Conservation (phyloP, 2,797 vertebrate genomes). For the Catharus ustulatus region DNA sequence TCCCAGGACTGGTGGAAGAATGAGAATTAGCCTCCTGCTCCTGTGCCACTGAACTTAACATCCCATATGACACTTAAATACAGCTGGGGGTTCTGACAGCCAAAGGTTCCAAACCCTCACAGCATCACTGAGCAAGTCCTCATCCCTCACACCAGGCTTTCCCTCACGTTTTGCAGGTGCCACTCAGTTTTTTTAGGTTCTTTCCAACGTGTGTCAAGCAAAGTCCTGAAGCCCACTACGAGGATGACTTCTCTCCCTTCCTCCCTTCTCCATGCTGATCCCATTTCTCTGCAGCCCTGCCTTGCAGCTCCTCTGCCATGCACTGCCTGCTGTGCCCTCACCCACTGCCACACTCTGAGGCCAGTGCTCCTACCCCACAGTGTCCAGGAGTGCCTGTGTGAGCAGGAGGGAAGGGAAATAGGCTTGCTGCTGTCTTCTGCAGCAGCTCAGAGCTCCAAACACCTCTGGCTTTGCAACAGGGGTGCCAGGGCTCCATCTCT, state of each 20-base stretch:
- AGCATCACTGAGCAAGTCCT: not conserved
- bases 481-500: not conserved
- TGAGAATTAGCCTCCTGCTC: not conserved
- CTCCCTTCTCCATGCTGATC: not conserved
- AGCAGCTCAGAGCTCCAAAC: not conserved
- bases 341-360: accelerated
- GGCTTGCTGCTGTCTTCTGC: not conserved
- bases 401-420: not conserved
- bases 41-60: not conserved
- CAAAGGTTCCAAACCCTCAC: accelerated
- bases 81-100: not conserved
- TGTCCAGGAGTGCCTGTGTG: accelerated
- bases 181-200: not conserved
- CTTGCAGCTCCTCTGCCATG: not conserved
- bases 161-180: accelerated
- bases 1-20: conserved; percentile 14
- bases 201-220: accelerated
- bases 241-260: not conserved
- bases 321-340: not conserved
- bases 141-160: accelerated
- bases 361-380: not conserved
- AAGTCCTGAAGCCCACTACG: not conserved
- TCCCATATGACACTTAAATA: not conserved
- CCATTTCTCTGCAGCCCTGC: accelerated
- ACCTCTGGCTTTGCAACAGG: not conserved